phyloP scores from a whole-genome alignment of 37 sponge, comb jelly and placozoan species.

The Amphimedon queenslandica region DNA sequence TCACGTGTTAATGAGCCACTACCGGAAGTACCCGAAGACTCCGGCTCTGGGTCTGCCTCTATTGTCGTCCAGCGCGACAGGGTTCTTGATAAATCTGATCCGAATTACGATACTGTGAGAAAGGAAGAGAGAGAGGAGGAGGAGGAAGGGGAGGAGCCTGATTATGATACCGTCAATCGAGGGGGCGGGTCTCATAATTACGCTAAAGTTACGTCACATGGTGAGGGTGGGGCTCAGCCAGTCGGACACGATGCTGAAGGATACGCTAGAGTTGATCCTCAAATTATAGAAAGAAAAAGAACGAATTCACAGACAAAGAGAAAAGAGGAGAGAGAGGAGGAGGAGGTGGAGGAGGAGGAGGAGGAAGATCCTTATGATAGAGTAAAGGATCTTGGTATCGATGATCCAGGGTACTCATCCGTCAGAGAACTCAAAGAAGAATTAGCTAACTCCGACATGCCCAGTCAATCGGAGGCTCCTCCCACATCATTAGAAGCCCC shows the following conservation, averaged over 20 bases:
- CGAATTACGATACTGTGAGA: constrained; percentile 17
- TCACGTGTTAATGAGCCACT: constrained; percentile 23
- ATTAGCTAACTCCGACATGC: not conserved
- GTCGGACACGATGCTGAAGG: constrained; percentile 40
- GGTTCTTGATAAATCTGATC: not conserved
- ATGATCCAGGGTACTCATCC: not conserved
- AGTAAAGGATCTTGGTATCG: not conserved
- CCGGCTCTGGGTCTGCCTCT: constrained; percentile 8
- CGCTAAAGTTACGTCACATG: not conserved
- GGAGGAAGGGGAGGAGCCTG: constrained; percentile 47
- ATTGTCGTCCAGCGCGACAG: not conserved
- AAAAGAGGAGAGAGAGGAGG: not conserved
- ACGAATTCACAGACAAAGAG: not conserved
- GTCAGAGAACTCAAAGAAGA: no score
- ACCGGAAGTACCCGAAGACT: constrained; percentile 49
- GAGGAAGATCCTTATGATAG: not conserved
- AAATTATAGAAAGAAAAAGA: constrained; percentile 49
- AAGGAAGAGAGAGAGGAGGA: not conserved
- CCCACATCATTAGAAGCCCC: not conserved
- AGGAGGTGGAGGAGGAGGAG: constrained; percentile 37
- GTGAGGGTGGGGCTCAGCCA: not conserved
- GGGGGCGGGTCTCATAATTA: not conserved
- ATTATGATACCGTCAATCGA: constrained; percentile 57
- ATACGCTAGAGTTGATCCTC: constrained; percentile 49
- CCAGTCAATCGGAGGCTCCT: not conserved